These are phyloP conservation scores for Aurelia aurita complex sp. Pacific DNA, from an alignment of 30 jellyfish, hydroid and myxozoan species.

Conservation along the genomic window DNA sequence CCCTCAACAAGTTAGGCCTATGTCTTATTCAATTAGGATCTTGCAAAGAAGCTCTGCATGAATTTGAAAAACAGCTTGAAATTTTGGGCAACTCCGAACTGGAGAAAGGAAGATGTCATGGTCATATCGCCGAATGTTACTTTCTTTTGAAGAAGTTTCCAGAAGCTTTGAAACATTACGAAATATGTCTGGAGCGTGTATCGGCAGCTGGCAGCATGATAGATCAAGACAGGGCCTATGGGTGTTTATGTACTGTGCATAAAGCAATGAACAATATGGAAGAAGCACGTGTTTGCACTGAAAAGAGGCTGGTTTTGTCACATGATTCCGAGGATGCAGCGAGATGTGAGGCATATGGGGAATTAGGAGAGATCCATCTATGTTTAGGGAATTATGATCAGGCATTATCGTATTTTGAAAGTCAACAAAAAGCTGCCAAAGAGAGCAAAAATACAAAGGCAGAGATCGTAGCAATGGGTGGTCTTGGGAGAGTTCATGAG, in stretches of 20 bases:
- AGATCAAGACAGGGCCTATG: constrained; percentile 79
- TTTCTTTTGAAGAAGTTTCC: constrained; percentile 32
- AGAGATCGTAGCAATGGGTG: constrained; percentile 75
- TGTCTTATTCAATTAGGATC: constrained; percentile 41
- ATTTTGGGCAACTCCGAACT: constrained; percentile 8
- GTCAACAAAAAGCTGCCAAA: constrained; percentile 56
- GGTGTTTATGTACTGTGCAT: constrained; percentile 53
- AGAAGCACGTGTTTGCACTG: constrained; percentile 89
- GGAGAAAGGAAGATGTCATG: constrained; percentile 65
- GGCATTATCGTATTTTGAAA: constrained; percentile 78
- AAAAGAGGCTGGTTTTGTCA: constrained; percentile 83
- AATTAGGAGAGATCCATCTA: constrained; percentile 78
- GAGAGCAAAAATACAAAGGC: constrained; percentile 50
- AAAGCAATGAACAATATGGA: constrained; percentile 56
- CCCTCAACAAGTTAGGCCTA: constrained; percentile 44
- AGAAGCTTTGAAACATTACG: constrained; percentile 66
- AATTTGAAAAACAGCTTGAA: constrained; percentile 60
- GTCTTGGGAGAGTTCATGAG: constrained; percentile 81
- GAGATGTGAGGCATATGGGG: constrained; percentile 78
- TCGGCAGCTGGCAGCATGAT: constrained; percentile 22
- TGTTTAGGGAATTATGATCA: constrained; percentile 77
- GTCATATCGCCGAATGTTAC: constrained; percentile 76
- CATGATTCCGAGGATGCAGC: constrained; percentile 75
- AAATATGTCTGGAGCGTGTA: constrained; percentile 60
- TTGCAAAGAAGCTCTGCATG: constrained; percentile 42